Percentiles rank a stretch among this genome's conserved stretches.
phyloP scores from a whole-genome alignment of 2,888 invertebrate genomes.

The Smittia aterrima region DNA sequence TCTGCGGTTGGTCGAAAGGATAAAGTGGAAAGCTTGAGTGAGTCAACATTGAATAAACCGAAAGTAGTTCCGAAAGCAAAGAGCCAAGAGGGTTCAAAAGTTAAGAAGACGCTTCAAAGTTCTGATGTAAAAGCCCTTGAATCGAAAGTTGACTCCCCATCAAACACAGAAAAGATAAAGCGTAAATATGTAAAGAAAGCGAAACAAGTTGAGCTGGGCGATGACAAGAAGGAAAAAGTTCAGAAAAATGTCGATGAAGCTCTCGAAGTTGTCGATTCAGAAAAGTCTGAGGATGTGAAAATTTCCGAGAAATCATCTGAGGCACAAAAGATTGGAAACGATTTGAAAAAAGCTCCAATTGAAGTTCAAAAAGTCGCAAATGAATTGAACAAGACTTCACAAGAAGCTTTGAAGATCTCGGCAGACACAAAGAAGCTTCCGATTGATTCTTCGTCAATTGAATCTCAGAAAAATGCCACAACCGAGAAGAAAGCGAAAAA shows the following conservation, averaged over 20 bases:
- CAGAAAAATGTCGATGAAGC: not conserved
- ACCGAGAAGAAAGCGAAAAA: not conserved
- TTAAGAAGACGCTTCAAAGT: not conserved
- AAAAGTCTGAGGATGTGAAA: not conserved
- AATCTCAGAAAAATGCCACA: not conserved
- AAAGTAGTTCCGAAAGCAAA: not conserved
- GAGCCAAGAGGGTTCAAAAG: not conserved
- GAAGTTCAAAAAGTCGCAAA: too few species aligned
- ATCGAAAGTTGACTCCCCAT: not conserved
- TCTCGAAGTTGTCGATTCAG: not conserved
- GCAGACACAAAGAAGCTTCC: too few species aligned
- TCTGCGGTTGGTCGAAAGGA: not conserved
- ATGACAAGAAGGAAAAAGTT: not conserved
- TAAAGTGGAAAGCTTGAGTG: not conserved
- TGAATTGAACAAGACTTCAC: too few species aligned
- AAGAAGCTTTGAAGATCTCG: too few species aligned
- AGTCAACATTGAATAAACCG: not conserved
- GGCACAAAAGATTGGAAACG: too few species aligned
- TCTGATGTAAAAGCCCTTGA: not conserved
- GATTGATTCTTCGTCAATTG: not conserved
- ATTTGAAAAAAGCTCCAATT: too few species aligned
- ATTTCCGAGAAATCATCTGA: too few species aligned
- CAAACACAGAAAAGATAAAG: not conserved
- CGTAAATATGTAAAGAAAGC: not conserved
- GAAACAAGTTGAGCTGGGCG: not conserved